Base-by-base conservation (phyloP, 2,888 invertebrate species). In the Chromoteleia sp. region DNA sequence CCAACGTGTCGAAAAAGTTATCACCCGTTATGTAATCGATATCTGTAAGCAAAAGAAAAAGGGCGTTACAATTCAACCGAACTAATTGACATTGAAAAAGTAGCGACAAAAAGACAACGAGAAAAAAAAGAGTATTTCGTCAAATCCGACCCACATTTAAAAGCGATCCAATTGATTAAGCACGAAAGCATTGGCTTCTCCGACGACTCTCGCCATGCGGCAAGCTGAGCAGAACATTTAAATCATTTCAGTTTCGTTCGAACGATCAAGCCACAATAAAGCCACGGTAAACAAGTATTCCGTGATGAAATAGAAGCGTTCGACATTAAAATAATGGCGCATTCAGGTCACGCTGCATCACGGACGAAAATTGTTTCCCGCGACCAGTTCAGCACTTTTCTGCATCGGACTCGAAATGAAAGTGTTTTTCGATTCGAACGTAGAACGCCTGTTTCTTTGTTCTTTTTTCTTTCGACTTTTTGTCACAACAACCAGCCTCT, bases 1-100 rank as follows among this genome's bases (percentile, higher is more conserved):
- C 97, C 90, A 97, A 91, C 81, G 95, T 95, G 84, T 96, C 95
- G 91, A 97, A 94, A 88, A 97, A 96, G 91, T 96, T 97, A 84
- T 96, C 95, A 1, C 96, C 95, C 0, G 94, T 95, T 85, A 97
- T 93, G 89, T 96, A 95, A 78, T 95, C 95, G 83, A 94, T 94
- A 84, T 94, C 96, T 96, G 93, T 10, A 92, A 93, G 6, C 56
- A 87, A 84, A 88, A 71, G 52, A 52, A 21, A 41, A 0, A 52
- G 4, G 0, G 10, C 15, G 19, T 10, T 54, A 36, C 50, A 50
- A 14, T 39, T 12, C 1, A 39, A 39, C n/a, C 5, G 21, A 39
- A 39, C n/a, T 12, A 39, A n/a, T 45, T 15, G 21, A 52, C 52
- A 52, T 25, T 36, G 15, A 67, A 48, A 14, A 14, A 54, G 10